Conservation (phyloP, 1,140 invertebrate species). For the Palaemon carinicauda region DNA sequence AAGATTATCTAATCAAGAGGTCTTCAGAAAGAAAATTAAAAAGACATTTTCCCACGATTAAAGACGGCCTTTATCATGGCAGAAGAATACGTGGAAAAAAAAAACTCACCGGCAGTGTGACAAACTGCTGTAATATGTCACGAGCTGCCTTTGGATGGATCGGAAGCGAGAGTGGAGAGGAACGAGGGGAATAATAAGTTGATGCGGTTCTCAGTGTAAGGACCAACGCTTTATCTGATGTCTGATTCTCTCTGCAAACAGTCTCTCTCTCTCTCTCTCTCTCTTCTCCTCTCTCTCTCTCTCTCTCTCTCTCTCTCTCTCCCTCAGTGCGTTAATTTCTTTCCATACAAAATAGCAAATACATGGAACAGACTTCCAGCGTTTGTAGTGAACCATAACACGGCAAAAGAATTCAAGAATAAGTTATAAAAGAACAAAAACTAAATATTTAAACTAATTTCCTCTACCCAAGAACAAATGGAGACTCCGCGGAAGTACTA, state of each 20-base stretch:
- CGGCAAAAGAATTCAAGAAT: too few relatives aligned
- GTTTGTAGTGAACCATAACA: too few relatives aligned
- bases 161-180: too few relatives aligned
- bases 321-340: neutral
- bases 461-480: too few relatives aligned
- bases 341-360: too few relatives aligned
- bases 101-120: conserved; percentile 8
- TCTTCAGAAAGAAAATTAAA: conserved; percentile 18
- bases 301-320: neutral
- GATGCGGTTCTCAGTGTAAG: neutral
- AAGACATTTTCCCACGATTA: conserved; percentile 40
- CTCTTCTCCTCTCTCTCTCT: neutral
- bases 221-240: neutral
- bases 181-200: neutral
- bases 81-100: neutral
- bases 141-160: neutral
- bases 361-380: too few relatives aligned
- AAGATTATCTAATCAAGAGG: neutral
- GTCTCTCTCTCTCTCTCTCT: neutral
- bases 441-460: too few relatives aligned
- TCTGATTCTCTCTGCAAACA: neutral
- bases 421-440: too few relatives aligned
- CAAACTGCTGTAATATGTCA: conserved; percentile 37
- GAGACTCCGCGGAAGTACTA: too few relatives aligned
- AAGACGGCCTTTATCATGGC: neutral